A percentile compares a stretch with the other conserved stretches of the same genome.
phyloP scores from a whole-genome alignment of 92 coral and sea anemone species.

The Isaurus tuberculatus region DNA sequence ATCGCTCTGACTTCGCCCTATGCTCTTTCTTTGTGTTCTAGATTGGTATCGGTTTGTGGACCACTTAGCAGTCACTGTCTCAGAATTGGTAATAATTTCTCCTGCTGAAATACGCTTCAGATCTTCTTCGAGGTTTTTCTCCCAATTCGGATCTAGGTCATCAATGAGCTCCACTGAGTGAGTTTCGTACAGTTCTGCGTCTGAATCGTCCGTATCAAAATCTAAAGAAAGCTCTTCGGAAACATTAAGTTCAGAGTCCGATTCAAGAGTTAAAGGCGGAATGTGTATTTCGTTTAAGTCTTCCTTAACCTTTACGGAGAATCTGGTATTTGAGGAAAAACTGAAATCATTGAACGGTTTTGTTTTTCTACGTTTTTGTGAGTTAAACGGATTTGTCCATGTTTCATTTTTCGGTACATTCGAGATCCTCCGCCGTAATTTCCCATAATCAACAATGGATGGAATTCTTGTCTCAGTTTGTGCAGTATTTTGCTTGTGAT shows the following conservation, averaged over 20 bases:
- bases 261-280: conserved; percentile 63
- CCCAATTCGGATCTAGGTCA: conserved; percentile 81
- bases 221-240: conserved; percentile 72
- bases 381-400: not conserved
- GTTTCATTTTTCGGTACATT: not conserved
- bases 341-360: not conserved
- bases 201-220: conserved; percentile 75
- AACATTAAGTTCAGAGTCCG: conserved; percentile 72
- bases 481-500: not conserved
- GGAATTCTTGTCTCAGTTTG: not conserved
- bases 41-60: not conserved
- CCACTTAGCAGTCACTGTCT: not conserved
- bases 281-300: conserved; percentile 30
- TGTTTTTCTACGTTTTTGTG: not conserved
- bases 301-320: conserved; percentile 6
- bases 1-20: conserved; percentile 53
- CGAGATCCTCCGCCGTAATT: conserved; percentile 17
- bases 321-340: conserved; percentile 6
- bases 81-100: conserved; percentile 35
- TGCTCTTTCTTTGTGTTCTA: not conserved
- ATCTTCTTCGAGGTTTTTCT: conserved; percentile 73
- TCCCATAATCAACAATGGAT: conserved; percentile 39
- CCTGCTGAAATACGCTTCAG: conserved; percentile 78
- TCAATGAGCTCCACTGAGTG: conserved; percentile 68
- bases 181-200: conserved; percentile 68